These are phyloP conservation scores for Caenorhabditis sp. DNA, from an alignment of 2,888 invertebrate species.

Conservation along the genomic window DNA sequence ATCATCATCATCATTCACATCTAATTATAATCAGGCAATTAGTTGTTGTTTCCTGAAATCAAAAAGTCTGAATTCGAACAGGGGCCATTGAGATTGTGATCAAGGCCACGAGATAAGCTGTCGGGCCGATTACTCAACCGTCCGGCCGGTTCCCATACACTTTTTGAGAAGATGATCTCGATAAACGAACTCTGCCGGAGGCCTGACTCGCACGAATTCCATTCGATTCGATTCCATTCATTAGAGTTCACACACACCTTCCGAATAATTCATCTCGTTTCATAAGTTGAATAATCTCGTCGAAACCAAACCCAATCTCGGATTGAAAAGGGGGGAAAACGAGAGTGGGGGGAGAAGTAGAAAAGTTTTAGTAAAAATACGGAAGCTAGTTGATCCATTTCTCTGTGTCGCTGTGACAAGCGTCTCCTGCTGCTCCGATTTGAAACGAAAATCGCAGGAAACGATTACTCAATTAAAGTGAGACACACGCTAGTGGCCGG, in stretches of 20 bases:
- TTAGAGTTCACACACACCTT: slow-evolving; percentile 44
- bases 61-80: too few relatives aligned
- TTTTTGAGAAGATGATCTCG: too few relatives aligned
- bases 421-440: slow-evolving; percentile 6
- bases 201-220: slow-evolving; percentile 7
- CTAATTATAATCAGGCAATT: too few relatives aligned
- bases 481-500: slow-evolving; percentile 17
- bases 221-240: slow-evolving; percentile 20
- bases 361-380: slow-evolving; percentile 48
- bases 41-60: too few relatives aligned
- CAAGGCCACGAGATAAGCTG: too few relatives aligned
- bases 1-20: too few relatives aligned
- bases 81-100: too few relatives aligned
- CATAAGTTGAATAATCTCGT: slow-evolving; percentile 43
- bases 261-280: slow-evolving; percentile 40
- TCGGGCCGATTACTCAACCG: too few relatives aligned
- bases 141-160: too few relatives aligned
- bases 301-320: not conserved
- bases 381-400: slow-evolving; percentile 25
- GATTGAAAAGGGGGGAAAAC: not conserved
- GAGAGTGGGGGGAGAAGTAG: not conserved
- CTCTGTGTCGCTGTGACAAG: slow-evolving; percentile 34
- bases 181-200: too few relatives aligned
- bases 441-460: slow-evolving; percentile 62
- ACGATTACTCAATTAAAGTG: slow-evolving; percentile 60